Base-by-base conservation (phyloP, 2,888 invertebrate genomes). In the Apamea monoglypha region DNA sequence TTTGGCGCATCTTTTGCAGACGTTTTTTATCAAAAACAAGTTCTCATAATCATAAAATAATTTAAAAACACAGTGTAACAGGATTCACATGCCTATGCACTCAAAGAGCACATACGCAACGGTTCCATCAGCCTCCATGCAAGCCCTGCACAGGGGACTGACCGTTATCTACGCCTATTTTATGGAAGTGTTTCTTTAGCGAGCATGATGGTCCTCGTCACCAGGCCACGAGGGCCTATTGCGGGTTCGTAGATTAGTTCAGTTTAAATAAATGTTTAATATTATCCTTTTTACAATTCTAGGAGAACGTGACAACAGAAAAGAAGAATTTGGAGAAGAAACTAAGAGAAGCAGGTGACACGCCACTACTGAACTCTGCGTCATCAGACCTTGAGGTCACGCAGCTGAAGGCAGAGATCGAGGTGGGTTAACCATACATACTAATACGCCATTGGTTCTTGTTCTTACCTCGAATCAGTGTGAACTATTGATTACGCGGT, bases 311-410 rank as follows among this genome's bases (percentile, higher is more conserved):
- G 29, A 98, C 98, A 12, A 98, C 98, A 2, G 98, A 98, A 92
- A 98, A 98, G 95, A 97, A 98, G 93, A 98, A 98, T 93, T 96
- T 99, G 84, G 99, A 99, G 92, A 98, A 98, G 93, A 98, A 98
- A 90, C 95, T 98, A 12, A 97, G 98, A 89, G 98, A 98, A 93
- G 98, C 98, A 67, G 98, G 98, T 80, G 97, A 97, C 81, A 97
- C 97, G 74, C 97, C 97, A 1, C 93, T 96, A 4, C 93, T 98
- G 78, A 98, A 98, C 88, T 98, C 98, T 36, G 98, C 98, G 14
- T 98, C 98, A 86, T 98, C 98, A 0, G 98, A 98, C 93, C 96
- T 98, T 61, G 98, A 98, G 95, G 98, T 98, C 16, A 97, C 98
- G 50, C 98, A 98, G 91, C 96, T 98, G 7, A 98, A 98, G 94